These are phyloP conservation scores for Pseudotriccus pelzelni DNA, from an alignment of 2,797 vertebrate genomes.

Conservation along the genomic window DNA sequence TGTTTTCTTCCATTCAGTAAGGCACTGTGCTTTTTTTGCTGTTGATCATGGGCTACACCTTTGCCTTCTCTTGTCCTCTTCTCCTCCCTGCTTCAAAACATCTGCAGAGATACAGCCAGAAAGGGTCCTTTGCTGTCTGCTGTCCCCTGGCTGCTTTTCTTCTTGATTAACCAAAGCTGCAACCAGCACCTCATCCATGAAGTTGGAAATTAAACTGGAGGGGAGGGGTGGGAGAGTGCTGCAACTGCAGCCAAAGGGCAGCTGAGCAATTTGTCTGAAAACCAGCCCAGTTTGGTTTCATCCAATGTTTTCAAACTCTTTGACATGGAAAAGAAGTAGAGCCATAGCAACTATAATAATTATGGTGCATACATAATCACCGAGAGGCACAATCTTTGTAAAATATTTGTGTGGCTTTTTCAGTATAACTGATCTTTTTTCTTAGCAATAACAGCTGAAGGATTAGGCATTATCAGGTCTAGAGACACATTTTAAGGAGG, in stretches of 20 bases:
- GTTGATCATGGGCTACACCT: not conserved
- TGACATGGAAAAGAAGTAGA: not conserved
- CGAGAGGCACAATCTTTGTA: not conserved
- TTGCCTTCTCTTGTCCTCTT: not conserved
- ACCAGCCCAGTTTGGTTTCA: not conserved
- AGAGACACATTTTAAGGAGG: not conserved
- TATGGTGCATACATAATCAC: not conserved
- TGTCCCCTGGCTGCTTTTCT: not conserved
- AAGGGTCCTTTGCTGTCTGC: not conserved
- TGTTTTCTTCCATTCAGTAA: not conserved
- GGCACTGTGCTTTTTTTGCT: not conserved
- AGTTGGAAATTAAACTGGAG: not conserved
- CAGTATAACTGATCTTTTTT: not conserved
- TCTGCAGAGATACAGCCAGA: accelerated
- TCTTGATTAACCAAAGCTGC: not conserved
- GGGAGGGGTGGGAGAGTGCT: not conserved
- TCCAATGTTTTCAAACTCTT: not conserved
- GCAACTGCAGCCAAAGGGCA: constrained; percentile 45
- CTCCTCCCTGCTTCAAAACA: not conserved
- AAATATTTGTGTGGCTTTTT: not conserved
- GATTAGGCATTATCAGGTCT: not conserved
- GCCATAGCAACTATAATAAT: constrained; percentile 9
- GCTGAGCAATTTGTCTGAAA: constrained; percentile 42
- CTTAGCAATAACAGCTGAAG: not conserved
- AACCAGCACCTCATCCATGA: not conserved